Conservation (phyloP, 2,888 invertebrate species). For the Macropis europaea region DNA sequence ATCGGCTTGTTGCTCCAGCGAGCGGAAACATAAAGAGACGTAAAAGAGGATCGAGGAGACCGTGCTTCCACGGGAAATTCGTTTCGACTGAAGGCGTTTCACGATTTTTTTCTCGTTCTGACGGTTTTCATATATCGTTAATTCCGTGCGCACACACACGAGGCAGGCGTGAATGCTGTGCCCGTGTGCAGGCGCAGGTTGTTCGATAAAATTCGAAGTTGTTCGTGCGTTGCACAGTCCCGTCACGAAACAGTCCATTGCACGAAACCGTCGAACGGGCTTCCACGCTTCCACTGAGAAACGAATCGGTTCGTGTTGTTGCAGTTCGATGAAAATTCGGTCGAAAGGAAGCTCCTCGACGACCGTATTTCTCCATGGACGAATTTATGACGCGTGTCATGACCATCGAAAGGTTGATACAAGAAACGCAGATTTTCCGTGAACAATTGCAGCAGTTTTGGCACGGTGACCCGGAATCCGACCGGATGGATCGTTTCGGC, state of each 20-base stretch:
- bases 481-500: not conserved
- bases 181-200: too few species aligned
- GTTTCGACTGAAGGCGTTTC: conserved; percentile 16
- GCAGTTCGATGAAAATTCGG: conserved; percentile 39
- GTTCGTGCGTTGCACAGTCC: conserved; percentile 28
- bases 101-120: not conserved
- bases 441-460: not conserved
- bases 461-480: not conserved
- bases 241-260: conserved; percentile 38
- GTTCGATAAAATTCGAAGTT: conserved; percentile 44
- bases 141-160: not conserved
- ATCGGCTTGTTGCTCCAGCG: conserved; percentile 29
- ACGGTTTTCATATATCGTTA: conserved; percentile 24
- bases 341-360: not conserved
- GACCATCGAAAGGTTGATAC: not conserved
- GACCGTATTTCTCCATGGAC: not conserved
- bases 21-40: conserved; percentile 20
- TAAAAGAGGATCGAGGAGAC: not conserved
- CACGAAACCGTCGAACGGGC: conserved; percentile 31
- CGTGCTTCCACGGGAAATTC: conserved; percentile 26
- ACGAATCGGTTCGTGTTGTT: conserved; percentile 37
- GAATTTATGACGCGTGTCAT: conserved; percentile 4
- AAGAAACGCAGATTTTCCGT: not conserved
- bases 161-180: not conserved
- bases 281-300: conserved; percentile 26